Evolutionary conservation across 2,113 vertebrate species (phyloP).

Genomic region (Perognathus longimembris): DNA sequence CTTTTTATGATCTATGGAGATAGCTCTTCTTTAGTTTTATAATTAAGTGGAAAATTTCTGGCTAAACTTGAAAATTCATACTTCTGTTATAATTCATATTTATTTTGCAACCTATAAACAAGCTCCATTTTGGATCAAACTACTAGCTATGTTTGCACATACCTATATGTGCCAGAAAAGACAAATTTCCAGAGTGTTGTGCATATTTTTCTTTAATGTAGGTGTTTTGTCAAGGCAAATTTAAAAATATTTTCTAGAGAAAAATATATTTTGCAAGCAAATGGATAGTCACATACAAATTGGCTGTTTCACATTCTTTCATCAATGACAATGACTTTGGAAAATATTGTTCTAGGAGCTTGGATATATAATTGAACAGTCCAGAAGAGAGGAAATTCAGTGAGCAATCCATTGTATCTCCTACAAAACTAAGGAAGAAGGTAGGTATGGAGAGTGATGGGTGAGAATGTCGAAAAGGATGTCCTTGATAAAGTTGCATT

Average conservation of each 20-base stretch:
- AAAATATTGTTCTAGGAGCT: too few species aligned
- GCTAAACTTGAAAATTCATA: background rate
- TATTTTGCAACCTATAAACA: conserved; percentile 12
- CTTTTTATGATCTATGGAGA: background rate
- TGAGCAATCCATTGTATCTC: too few species aligned
- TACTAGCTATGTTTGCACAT: background rate
- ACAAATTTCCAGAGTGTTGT: background rate
- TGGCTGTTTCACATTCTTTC: too few species aligned
- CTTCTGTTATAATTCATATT: background rate
- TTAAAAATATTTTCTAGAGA: background rate
- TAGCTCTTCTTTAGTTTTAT: background rate
- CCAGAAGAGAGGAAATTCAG: too few species aligned
- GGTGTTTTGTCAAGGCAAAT: background rate
- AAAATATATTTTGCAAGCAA: background rate
- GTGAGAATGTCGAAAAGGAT: too few species aligned
- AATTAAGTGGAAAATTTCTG: background rate
- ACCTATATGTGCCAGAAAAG: background rate
- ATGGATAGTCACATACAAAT: background rate
- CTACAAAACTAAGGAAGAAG: too few species aligned
- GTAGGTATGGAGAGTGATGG: too few species aligned
- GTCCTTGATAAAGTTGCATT: too few species aligned
- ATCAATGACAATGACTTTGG: too few species aligned
- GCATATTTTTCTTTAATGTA: background rate
- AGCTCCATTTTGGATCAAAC: background rate
- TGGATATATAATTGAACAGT: too few species aligned